A percentile compares a stretch with the other conserved stretches of the same genome.
Evolutionary conservation across 1,140 invertebrate species (phyloP).

Genomic region (Musca vetustissima): DNA sequence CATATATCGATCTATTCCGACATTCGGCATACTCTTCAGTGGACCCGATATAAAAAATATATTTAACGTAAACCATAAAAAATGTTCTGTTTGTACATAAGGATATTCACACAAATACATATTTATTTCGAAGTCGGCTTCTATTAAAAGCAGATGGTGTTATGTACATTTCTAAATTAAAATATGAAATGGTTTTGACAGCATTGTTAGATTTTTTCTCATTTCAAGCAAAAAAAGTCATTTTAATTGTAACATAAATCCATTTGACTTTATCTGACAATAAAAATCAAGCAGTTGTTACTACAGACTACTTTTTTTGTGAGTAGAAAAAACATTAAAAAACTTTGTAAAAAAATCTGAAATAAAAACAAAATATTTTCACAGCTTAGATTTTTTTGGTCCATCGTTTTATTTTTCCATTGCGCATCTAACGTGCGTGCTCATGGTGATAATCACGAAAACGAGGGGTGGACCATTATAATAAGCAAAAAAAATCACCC

Average conservation of each 20-base stretch:
- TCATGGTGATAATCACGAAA: constrained; percentile 13
- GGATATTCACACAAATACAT: too few relatives aligned
- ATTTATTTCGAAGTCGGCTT: too few relatives aligned
- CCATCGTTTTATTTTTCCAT: too few relatives aligned
- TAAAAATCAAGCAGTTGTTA: constrained; percentile 22
- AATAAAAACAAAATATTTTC: constrained; percentile 10
- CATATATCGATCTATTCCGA: too few relatives aligned
- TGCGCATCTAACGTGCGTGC: not conserved
- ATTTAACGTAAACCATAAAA: too few relatives aligned
- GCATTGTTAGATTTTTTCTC: too few relatives aligned
- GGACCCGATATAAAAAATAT: too few relatives aligned
- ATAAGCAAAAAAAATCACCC: constrained; percentile 9
- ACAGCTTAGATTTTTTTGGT: constrained; percentile 11
- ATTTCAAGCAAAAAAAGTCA: constrained; percentile 6
- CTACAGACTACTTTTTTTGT: constrained; percentile 4
- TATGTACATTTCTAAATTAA: too few relatives aligned
- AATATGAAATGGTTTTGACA: too few relatives aligned
- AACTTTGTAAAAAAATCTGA: not conserved
- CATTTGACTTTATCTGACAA: constrained; percentile 23
- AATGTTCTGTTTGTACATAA: too few relatives aligned
- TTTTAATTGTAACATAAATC: constrained; percentile 21
- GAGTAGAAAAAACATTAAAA: not conserved
- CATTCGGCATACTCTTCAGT: too few relatives aligned
- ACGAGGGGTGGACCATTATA: constrained; percentile 17
- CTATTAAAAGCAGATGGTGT: too few relatives aligned